Evolutionary conservation across 2,888 invertebrate genomes (phyloP), one percentile per base, ranked within the genome.

Genomic region (Rutpela maculata): DNA sequence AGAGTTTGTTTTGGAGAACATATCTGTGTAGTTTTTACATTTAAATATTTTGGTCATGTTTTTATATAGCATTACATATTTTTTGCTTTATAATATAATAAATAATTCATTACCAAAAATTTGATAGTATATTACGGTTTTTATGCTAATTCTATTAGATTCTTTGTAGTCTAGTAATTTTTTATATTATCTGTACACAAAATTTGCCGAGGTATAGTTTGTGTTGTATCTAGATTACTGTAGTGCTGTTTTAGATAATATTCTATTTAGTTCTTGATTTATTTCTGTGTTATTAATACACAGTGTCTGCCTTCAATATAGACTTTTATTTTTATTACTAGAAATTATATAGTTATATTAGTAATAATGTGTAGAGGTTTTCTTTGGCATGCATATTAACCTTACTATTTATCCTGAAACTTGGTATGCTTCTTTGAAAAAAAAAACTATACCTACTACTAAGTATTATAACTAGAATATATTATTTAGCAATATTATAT

Each of bases 181-280:
- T 71, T 76, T 50, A 59, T 68, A n/a, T 73, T 75, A 68, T 62
- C 56, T 67, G 63, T 70, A 69, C 62, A 75, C 56, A 77, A 66
- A 79, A 78, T 82, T 83, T 86, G 88, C 88, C 88, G 89, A 89
- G 88, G 89, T 88, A 88, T 88, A 89, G 89, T 88, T 89, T 89
- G 90, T 89, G 89, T 88, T 87, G 87, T 85, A 86, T 81, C 81
- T 83, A 86, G 80, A 81, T 77, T 84, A 78, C 74, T 80, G 84
- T 87, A 86, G 87, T 82, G 80, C 80, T 82, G 81, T 83, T 77
- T 83, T 83, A 82, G 82, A 80, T 10, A 31, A 50, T 72, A 55
- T 62, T 55, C 50, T 72, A 74, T 80, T 78, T 76, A 75, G 76
- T 78, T 79, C 68, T 77, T 78, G 70, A 78, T 78, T 80, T 80